phyloP scores from a whole-genome alignment of 2,113 vertebrate genomes.

The Todiramphus saurophagus region DNA sequence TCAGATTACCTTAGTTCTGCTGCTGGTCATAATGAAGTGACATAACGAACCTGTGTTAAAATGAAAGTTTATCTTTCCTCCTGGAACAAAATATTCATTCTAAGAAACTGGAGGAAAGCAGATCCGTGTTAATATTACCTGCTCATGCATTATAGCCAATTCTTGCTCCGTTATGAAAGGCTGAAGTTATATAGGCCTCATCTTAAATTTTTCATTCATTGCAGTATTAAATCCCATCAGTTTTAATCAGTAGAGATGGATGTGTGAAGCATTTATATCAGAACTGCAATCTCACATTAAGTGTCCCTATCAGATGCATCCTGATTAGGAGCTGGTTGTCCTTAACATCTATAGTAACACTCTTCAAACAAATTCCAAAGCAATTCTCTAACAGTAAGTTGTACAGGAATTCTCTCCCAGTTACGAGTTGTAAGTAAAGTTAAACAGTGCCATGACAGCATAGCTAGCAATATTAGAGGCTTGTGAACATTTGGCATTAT shows the following conservation, averaged over 20 bases:
- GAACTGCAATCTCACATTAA: not conserved
- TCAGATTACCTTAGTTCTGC: not conserved
- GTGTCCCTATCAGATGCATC: not conserved
- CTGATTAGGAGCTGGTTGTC: not conserved
- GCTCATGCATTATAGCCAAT: fast-evolving
- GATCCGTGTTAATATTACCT: not conserved
- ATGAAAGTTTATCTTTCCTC: not conserved
- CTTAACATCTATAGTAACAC: not conserved
- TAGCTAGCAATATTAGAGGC: conserved; percentile 11
- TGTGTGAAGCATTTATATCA: not conserved
- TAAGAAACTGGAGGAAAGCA: not conserved
- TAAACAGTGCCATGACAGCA: not conserved
- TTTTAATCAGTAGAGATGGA: not conserved
- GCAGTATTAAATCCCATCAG: not conserved
- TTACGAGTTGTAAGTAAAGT: not conserved
- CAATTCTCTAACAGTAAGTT: not conserved
- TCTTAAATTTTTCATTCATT: not conserved
- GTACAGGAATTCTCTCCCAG: not conserved
- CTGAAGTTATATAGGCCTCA: not conserved
- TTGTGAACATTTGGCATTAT: conserved; percentile 14
- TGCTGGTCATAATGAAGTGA: not conserved
- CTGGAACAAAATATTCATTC: not conserved
- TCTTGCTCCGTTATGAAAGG: not conserved
- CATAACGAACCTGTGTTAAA: not conserved
- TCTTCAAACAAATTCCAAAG: conserved; percentile 15